phyloP scores from a whole-genome alignment of 2,797 vertebrate species.

The Phalloptychus januarius region DNA sequence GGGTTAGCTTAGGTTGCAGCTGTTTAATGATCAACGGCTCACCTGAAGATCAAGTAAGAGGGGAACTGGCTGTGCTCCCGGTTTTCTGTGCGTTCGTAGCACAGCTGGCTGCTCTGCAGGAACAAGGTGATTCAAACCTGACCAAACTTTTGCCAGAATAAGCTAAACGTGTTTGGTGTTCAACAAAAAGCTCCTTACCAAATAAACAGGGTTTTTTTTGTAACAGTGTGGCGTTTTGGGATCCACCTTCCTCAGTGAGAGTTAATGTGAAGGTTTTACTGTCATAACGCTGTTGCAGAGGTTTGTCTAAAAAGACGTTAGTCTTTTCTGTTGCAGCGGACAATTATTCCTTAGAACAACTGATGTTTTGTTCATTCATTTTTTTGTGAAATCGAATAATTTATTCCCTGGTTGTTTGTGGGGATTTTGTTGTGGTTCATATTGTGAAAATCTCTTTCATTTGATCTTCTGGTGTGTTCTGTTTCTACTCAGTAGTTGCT shows the following conservation, averaged over 20 bases:
- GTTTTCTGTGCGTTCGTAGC: conserved; percentile 6
- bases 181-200: neutral
- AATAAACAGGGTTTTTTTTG: neutral
- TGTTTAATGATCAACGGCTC: conserved; percentile 13
- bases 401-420: neutral
- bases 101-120: neutral
- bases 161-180: neutral
- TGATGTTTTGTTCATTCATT: neutral
- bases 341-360: neutral
- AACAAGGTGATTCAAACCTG: neutral
- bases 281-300: neutral
- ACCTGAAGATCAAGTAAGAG: conserved; percentile 22
- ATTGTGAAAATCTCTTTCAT: neutral
- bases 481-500: neutral
- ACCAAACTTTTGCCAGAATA: conserved; percentile 10
- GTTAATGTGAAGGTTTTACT: neutral
- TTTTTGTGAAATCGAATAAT: neutral
- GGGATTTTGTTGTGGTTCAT: neutral
- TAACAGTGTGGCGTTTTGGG: neutral
- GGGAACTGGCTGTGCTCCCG: neutral
- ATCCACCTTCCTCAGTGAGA: neutral
- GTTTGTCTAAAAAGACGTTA: neutral
- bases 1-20: conserved; percentile 4
- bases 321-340: neutral
- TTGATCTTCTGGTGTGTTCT: neutral